These are phyloP conservation scores for Ammodytes dubius DNA, from an alignment of 2,113 vertebrate genomes.

Conservation along the genomic window DNA sequence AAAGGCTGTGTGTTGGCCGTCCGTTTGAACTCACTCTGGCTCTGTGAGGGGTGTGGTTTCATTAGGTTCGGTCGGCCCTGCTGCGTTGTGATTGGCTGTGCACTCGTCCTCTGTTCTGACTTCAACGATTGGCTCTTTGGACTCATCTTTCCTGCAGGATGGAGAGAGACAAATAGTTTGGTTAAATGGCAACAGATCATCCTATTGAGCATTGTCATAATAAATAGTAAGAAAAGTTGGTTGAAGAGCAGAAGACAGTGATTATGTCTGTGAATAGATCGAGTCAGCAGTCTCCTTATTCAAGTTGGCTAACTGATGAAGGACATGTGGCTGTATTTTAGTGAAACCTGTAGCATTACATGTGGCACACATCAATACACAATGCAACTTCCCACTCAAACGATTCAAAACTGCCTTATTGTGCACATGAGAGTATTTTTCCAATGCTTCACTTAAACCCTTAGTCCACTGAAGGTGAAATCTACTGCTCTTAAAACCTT, in stretches of 20 bases:
- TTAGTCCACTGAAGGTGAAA: conserved; percentile 27
- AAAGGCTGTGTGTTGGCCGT: background rate
- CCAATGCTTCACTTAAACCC: conserved; percentile 12
- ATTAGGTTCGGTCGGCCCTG: conserved; percentile 94
- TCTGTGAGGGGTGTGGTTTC: conserved; percentile 98
- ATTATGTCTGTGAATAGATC: background rate
- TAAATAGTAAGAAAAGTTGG: conserved; percentile 6
- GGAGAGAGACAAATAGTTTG: background rate
- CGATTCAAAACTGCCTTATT: conserved; percentile 21
- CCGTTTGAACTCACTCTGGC: conserved; percentile 90
- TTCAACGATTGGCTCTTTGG: conserved; percentile 98
- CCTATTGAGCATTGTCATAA: background rate
- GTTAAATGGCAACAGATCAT: background rate
- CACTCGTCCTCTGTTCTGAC: conserved; percentile 94
- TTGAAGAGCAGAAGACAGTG: background rate
- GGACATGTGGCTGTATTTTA: conserved; percentile 9
- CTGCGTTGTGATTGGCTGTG: conserved; percentile 95
- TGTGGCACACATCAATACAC: conserved; percentile 30
- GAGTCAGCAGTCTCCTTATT: conserved; percentile 1
- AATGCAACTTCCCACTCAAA: conserved; percentile 33
- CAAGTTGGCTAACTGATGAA: background rate
- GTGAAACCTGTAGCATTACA: conserved; percentile 18
- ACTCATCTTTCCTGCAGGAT: conserved; percentile 93
- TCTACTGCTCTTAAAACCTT: conserved; percentile 31
- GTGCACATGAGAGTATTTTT: conserved; percentile 13